Conservation (phyloP, 2,797 vertebrate genomes). For the Chaenodraco wilsoni region DNA sequence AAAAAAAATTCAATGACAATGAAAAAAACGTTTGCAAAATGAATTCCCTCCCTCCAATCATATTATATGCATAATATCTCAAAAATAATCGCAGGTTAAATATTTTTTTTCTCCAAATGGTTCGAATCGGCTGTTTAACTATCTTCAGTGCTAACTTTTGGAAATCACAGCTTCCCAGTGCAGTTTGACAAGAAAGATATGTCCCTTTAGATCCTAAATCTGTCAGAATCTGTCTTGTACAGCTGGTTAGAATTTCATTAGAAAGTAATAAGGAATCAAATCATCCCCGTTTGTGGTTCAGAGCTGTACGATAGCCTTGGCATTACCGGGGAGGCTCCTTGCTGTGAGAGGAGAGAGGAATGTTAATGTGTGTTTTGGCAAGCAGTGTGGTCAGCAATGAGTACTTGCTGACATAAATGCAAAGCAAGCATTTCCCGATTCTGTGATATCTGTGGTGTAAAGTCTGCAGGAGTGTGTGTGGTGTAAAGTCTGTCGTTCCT, state of each 20-base stretch:
- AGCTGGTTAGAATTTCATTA: conserved; percentile 29
- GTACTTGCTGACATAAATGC: conserved; percentile 54
- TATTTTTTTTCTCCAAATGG: too few species aligned
- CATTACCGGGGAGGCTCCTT: conserved; percentile 51
- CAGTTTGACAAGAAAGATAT: background rate
- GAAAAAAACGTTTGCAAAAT: too few species aligned
- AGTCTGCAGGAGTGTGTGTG: conserved; percentile 2
- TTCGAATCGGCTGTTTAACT: background rate
- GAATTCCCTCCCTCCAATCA: too few species aligned
- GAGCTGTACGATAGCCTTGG: conserved; percentile 26
- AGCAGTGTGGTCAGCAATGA: conserved; percentile 41
- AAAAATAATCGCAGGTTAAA: too few species aligned
- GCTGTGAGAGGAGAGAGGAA: conserved; percentile 56
- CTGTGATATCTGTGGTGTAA: conserved; percentile 1
- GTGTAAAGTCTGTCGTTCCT: background rate
- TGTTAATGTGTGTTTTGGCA: conserved; percentile 74
- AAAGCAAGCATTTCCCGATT: conserved; percentile 34
- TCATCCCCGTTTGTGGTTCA: conserved; percentile 26
- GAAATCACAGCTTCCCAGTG: background rate
- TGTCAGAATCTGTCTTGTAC: background rate
- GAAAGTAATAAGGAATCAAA: conserved; percentile 34
- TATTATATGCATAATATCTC: too few species aligned
- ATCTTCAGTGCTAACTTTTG: conserved; percentile 3
- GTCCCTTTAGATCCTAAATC: background rate
- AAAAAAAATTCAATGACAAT: too few species aligned